Evolutionary conservation across 2,113 vertebrate species (phyloP).

Genomic region (Stigmatopora argus): DNA sequence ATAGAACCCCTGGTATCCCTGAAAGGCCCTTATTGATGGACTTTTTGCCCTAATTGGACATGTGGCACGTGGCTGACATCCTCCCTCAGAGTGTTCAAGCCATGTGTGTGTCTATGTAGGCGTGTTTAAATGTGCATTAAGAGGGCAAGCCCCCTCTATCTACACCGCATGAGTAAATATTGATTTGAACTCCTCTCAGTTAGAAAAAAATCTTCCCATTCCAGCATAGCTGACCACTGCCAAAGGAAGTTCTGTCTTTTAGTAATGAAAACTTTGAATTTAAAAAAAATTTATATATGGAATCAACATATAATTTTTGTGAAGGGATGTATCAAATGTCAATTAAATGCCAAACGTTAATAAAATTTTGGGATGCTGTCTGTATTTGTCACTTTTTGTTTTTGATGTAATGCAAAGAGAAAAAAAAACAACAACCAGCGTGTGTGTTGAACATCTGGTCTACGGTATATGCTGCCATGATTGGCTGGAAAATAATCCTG

Average conservation of each 20-base stretch:
- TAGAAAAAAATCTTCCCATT: slow-evolving; percentile 23
- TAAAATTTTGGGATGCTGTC: too few relatives aligned
- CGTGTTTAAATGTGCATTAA: slow-evolving; percentile 20
- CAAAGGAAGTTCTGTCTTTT: neutral
- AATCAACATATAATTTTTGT: neutral
- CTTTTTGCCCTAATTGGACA: slow-evolving; percentile 53
- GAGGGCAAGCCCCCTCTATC: slow-evolving; percentile 25
- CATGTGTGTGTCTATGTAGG: slow-evolving; percentile 4
- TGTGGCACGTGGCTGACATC: slow-evolving; percentile 52
- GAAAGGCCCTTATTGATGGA: slow-evolving; percentile 64
- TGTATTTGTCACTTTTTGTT: neutral
- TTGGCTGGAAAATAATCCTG: slow-evolving; percentile 62
- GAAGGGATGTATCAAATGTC: neutral
- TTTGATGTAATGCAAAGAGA: neutral
- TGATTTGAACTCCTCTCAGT: slow-evolving; percentile 39
- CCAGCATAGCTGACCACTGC: slow-evolving; percentile 19
- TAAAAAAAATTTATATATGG: neutral
- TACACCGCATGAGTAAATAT: slow-evolving; percentile 36
- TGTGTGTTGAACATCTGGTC: slow-evolving; percentile 62
- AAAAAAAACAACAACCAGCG: slow-evolving; percentile 26
- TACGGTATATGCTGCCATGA: slow-evolving; percentile 45
- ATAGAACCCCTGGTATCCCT: slow-evolving; percentile 58
- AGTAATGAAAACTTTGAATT: slow-evolving; percentile 17
- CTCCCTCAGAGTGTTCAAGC: slow-evolving; percentile 19
- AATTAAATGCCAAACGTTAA: too few relatives aligned